A percentile compares a stretch with the other conserved stretches of the same genome.
Conservation (phyloP, 1,140 invertebrate species). For the Zaprionus capensis region DNA sequence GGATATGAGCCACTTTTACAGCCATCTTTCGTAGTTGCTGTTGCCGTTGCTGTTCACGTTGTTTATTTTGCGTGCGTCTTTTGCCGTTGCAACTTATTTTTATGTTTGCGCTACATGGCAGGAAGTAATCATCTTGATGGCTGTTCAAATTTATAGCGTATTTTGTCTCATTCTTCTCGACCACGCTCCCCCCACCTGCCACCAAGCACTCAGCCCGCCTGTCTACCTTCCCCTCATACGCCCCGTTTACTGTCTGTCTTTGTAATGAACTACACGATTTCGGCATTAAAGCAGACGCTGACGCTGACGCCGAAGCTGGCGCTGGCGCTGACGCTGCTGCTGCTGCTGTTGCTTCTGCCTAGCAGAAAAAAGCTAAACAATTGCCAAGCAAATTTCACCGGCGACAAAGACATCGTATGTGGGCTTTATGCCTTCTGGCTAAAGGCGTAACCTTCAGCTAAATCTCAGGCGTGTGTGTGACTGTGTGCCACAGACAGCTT, state of each 20-base stretch:
- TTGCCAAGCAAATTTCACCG: conserved; percentile 62
- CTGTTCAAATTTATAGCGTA: conserved; percentile 81
- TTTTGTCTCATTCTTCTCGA: conserved; percentile 32
- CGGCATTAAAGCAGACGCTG: conserved; percentile 68
- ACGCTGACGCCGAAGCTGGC: background rate
- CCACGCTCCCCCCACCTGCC: background rate
- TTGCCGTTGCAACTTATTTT: conserved; percentile 75
- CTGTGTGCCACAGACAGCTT: conserved; percentile 70
- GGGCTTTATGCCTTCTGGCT: conserved; percentile 41
- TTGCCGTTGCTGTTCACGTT: conserved; percentile 45
- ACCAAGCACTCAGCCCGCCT: conserved; percentile 19
- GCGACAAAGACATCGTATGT: conserved; percentile 45
- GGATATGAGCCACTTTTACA: conserved; percentile 82
- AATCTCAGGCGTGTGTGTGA: conserved; percentile 35
- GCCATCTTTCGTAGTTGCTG: conserved; percentile 65
- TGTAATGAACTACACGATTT: conserved; percentile 81
- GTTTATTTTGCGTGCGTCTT: conserved; percentile 63
- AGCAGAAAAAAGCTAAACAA: conserved; percentile 53
- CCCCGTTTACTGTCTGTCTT: conserved; percentile 23
- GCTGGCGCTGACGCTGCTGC: background rate
- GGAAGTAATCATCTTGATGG: conserved; percentile 82
- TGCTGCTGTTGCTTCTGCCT: background rate
- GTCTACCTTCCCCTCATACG: conserved; percentile 5
- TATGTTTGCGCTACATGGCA: conserved; percentile 76
- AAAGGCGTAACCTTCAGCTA: conserved; percentile 48